Evolutionary conservation across 2,888 invertebrate genomes (phyloP).

Genomic region (Dione juno): DNA sequence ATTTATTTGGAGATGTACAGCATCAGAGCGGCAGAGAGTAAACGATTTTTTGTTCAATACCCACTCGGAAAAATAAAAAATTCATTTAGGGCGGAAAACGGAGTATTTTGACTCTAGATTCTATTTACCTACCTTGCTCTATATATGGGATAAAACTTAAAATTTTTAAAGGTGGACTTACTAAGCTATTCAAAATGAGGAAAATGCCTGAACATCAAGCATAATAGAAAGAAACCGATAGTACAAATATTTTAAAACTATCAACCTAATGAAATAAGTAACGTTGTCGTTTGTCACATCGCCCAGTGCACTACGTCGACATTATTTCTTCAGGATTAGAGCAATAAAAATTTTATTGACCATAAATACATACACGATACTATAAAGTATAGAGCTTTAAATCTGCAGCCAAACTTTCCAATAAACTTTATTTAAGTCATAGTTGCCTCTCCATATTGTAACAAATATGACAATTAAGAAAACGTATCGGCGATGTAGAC

Average conservation of each 20-base stretch:
- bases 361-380: conserved; percentile 49
- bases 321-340: conserved; percentile 50
- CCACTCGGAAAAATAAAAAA: too few species aligned
- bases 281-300: conserved; percentile 35
- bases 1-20: too few species aligned
- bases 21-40: too few species aligned
- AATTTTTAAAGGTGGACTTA: too few species aligned
- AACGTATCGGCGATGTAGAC: not conserved
- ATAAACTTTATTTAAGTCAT: conserved; percentile 12
- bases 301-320: conserved; percentile 41
- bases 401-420: conserved; percentile 19
- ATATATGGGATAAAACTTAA: too few species aligned
- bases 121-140: too few species aligned
- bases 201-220: too few species aligned
- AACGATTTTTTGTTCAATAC: too few species aligned
- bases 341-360: conserved; percentile 65
- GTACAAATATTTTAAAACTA: not conserved
- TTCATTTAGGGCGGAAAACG: too few species aligned
- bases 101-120: too few species aligned
- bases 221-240: too few species aligned
- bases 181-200: too few species aligned
- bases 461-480: not conserved
- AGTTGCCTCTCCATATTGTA: not conserved
- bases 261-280: not conserved
- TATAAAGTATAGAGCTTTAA: conserved; percentile 27